Conservation (phyloP, 2,113 vertebrate species). For the Hippocampus mohnikei region DNA sequence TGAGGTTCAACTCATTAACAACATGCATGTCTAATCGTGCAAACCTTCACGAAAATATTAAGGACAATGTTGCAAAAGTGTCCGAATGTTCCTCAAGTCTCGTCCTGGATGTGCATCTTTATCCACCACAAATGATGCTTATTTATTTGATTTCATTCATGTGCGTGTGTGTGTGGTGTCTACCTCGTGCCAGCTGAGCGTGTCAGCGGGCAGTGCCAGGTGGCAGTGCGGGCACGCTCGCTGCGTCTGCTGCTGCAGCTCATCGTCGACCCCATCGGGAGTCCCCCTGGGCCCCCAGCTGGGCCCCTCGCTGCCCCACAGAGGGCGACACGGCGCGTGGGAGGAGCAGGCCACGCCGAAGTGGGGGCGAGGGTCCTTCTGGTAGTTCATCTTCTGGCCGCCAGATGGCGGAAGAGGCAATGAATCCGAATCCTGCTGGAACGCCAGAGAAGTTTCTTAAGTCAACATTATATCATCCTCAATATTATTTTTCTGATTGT, state of each 20-base stretch:
- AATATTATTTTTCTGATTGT: background rate
- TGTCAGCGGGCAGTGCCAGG: conserved; percentile 65
- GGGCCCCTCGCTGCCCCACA: conserved; percentile 71
- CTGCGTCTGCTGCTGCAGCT: conserved; percentile 38
- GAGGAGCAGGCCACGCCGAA: conserved; percentile 75
- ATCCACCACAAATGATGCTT: background rate
- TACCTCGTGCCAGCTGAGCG: conserved; percentile 77
- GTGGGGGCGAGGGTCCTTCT: conserved; percentile 75
- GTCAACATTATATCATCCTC: background rate
- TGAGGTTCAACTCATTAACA: too few species aligned
- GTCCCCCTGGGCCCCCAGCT: conserved; percentile 48
- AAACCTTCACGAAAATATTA: too few species aligned
- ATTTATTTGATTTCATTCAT: background rate
- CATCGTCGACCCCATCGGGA: conserved; percentile 34
- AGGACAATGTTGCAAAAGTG: too few species aligned
- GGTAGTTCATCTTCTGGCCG: conserved; percentile 64
- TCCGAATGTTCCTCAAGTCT: background rate
- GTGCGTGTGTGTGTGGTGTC: background rate
- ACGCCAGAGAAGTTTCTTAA: background rate
- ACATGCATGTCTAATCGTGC: too few species aligned
- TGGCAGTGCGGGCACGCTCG: conserved; percentile 72
- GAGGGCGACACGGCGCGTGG: conserved; percentile 66
- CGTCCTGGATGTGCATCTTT: background rate
- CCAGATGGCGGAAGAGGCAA: conserved; percentile 37
- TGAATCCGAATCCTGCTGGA: conserved; percentile 45